Base-by-base conservation (phyloP, 2,888 invertebrate genomes). In the Eudasyphora cyanicolor region DNA sequence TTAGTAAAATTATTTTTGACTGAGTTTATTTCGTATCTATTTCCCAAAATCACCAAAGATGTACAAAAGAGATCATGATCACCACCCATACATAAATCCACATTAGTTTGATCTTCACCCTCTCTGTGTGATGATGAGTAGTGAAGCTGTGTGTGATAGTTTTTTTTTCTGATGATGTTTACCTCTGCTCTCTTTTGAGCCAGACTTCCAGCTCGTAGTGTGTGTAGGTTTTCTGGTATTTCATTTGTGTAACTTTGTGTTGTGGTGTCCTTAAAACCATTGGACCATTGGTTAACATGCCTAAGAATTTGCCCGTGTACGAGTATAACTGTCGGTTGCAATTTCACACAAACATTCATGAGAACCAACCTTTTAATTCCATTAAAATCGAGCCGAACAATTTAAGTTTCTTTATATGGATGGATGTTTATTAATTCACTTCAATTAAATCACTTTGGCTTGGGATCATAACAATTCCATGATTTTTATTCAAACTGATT, bases 351-450 rank as follows among this genome's bases (percentile, higher is more conserved):
- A 38, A 24, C 67, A 67, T 67, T 21, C 19, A 4, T 17, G 67
- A 42, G 35, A 60, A 84, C 85, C 60, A 82, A 86, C 85, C 85
- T 86, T 86, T 82, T 29, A 83, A 77, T 83, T 86, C 84, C 86
- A 85, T 86, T 82, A 67, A 67, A 38, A 64, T 57, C 24, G 27
- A 5, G 2, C n/a, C n/a, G n/a, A 57, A 5, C 12, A 27, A 24
- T 21, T 51, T 51, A 24, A 14, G 45, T 45, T 12, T 14, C 45
- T 45, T 45, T 35, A 35, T 35, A 7, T 35, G n/a, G n/a, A n/a
- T n/a, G n/a, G n/a, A n/a, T n/a, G 27, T 27, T 27, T 57, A 10
- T 27, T n/a, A 57, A 27, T 60, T 5, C 14, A 14, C n/a, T n/a
- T 54, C 8, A 29, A 14, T 17, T 1, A n/a, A 60, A 64, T 24